These are phyloP conservation scores for Brachionus paranguensis DNA, from an alignment of 1,140 invertebrate genomes.

Conservation along the genomic window DNA sequence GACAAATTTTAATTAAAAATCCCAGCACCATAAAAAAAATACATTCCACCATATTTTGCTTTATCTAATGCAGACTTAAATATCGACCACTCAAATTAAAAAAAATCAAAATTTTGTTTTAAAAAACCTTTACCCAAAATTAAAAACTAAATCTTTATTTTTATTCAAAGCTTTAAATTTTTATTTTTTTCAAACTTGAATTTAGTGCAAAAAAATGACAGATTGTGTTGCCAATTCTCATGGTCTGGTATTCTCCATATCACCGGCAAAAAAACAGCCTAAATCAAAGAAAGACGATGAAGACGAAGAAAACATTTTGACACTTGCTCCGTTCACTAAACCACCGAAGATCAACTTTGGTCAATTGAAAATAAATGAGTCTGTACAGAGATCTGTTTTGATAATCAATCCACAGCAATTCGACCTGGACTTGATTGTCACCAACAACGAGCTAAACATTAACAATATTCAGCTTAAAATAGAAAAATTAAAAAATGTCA, in stretches of 20 bases:
- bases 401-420: constrained; percentile 24
- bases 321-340: constrained; percentile 32
- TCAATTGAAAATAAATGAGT: constrained; percentile 10
- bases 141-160: not conserved
- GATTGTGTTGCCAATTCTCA: not conserved
- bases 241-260: constrained; percentile 12
- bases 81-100: not conserved
- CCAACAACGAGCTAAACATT: constrained; percentile 16
- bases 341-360: constrained; percentile 36
- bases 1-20: not conserved
- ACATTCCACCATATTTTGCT: not conserved
- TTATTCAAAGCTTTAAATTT: not conserved
- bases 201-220: not conserved
- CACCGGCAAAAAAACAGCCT: not conserved
- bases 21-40: not conserved
- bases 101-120: not conserved
- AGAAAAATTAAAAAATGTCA: not conserved
- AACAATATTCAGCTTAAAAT: constrained; percentile 17
- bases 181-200: not conserved
- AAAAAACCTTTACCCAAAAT: not conserved
- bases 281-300: constrained; percentile 4
- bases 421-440: not conserved
- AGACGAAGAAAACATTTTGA: constrained; percentile 27
- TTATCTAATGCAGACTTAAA: not conserved
- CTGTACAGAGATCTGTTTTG: not conserved